Evolutionary conservation across 1,140 invertebrate genomes (phyloP).

Genomic region (Theocolax elegans): DNA sequence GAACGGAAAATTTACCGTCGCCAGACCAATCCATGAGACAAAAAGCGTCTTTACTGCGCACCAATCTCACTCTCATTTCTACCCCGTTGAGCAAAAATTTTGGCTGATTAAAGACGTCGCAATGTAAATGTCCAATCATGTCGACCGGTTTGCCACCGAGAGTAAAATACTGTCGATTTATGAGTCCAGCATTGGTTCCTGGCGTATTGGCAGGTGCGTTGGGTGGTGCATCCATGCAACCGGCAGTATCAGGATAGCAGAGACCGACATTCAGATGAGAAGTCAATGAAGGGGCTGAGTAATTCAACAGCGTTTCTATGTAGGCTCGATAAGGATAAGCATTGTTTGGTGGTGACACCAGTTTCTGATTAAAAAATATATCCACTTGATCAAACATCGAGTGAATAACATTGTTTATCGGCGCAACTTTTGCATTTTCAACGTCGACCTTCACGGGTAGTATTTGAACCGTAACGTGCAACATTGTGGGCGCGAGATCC

Average conservation of each 20-base stretch:
- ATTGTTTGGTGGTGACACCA: constrained; percentile 59
- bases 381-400: constrained; percentile 62
- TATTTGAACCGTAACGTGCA: no score
- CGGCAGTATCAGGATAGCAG: constrained; percentile 43
- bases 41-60: constrained; percentile 55
- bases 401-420: constrained; percentile 60
- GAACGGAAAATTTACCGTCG: constrained; percentile 33
- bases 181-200: constrained; percentile 14
- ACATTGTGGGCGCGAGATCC: constrained; percentile 57
- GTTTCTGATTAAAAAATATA: constrained; percentile 64
- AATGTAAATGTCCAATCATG: constrained; percentile 40
- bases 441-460: background rate
- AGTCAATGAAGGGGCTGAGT: constrained; percentile 56
- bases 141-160: constrained; percentile 19
- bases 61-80: constrained; percentile 56
- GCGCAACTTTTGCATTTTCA: constrained; percentile 27
- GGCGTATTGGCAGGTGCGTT: background rate
- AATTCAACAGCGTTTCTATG: constrained; percentile 62
- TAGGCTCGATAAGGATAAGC: constrained; percentile 64
- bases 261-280: constrained; percentile 56
- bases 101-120: constrained; percentile 57
- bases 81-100: background rate
- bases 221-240: constrained; percentile 32
- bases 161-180: background rate
- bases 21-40: constrained; percentile 49